Conservation (phyloP, 2,888 invertebrate genomes). For the Xylota segnis region DNA sequence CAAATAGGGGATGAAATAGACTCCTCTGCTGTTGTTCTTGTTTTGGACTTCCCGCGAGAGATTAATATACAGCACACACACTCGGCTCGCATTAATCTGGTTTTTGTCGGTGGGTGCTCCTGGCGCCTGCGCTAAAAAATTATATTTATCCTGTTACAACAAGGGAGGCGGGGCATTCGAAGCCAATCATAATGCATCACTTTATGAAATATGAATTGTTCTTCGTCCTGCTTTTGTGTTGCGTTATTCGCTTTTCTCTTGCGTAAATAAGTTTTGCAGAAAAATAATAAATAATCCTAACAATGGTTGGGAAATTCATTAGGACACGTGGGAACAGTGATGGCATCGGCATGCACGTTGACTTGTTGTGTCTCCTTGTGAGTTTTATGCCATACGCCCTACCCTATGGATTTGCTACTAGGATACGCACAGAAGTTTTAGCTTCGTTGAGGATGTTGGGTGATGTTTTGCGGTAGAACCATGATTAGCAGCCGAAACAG, state of each 20-base stretch:
- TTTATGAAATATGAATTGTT: conserved; percentile 74
- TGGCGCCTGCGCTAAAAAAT: conserved; percentile 84
- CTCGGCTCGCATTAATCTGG: conserved; percentile 58
- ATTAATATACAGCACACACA: conserved; percentile 67
- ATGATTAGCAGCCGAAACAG: conserved; percentile 39
- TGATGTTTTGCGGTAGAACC: conserved; percentile 30
- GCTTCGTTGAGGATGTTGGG: conserved; percentile 21
- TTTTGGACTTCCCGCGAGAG: conserved; percentile 63
- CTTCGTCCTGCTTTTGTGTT: conserved; percentile 74
- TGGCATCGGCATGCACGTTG: conserved; percentile 33
- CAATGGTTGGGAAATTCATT: conserved; percentile 77
- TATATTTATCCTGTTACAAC: conserved; percentile 84
- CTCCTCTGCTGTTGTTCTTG: conserved; percentile 43
- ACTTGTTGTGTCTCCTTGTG: conserved; percentile 20
- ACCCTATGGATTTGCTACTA: conserved; percentile 3
- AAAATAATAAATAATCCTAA: conserved; percentile 71
- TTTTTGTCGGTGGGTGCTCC: conserved; percentile 32
- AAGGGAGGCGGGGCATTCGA: conserved; percentile 78
- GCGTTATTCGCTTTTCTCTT: conserved; percentile 61
- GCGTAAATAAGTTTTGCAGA: conserved; percentile 70
- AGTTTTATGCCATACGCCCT: not conserved
- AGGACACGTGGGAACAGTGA: conserved; percentile 76
- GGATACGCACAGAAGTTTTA: conserved; percentile 32
- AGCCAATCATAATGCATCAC: conserved; percentile 79
- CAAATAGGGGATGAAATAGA: conserved; percentile 66